Conservation (phyloP, 92 coral and sea anemone genomes). For the Paramuricea clavata region DNA sequence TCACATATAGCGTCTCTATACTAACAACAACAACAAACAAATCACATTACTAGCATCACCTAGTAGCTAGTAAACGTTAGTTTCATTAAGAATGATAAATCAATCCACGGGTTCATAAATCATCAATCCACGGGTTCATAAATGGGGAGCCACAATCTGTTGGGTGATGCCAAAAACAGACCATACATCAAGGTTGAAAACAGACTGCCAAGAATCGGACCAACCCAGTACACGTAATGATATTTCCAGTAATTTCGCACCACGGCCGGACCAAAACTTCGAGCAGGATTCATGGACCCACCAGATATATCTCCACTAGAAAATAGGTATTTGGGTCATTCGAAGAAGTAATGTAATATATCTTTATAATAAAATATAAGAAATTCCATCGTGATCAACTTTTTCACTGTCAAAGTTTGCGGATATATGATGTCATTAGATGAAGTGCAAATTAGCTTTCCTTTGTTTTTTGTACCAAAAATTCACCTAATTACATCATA, state of each 20-base stretch:
- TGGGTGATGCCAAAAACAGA: conserved; percentile 35
- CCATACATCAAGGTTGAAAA: conserved; percentile 23
- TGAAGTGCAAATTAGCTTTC: no score
- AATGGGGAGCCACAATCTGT: conserved; percentile 27
- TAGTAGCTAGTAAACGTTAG: background rate
- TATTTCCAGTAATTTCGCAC: conserved; percentile 13
- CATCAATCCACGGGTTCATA: background rate
- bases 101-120: background rate
- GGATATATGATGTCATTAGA: no score
- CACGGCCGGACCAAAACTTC: conserved; percentile 29
- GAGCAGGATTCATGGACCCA: conserved; percentile 24
- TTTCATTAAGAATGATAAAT: no score
- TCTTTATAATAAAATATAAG: no score
- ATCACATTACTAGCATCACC: background rate
- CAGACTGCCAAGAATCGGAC: conserved; percentile 41
- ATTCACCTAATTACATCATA: no score
- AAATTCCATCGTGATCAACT: no score
- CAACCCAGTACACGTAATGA: conserved; percentile 40
- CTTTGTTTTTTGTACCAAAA: no score
- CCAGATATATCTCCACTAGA: conserved; percentile 10
- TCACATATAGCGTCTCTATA: no score
- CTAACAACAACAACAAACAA: background rate
- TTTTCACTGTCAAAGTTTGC: no score
- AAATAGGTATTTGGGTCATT: no score
- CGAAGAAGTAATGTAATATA: no score